Conservation (phyloP, 2,888 invertebrate genomes). For the Brachynemurus nebulosus region DNA sequence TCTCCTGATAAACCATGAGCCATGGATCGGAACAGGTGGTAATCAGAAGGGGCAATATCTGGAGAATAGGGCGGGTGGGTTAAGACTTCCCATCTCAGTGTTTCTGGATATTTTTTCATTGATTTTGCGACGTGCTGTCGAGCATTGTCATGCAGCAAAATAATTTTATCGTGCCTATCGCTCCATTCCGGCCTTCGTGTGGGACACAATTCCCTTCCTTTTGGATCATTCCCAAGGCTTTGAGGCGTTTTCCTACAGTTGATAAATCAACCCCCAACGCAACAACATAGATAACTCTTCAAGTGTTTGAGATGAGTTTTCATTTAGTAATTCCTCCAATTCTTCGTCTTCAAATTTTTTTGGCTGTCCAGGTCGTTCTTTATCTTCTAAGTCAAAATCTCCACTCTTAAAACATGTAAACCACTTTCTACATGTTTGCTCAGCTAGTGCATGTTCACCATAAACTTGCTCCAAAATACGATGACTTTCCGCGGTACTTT, state of each 20-base stretch:
- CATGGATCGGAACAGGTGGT: conserved; percentile 8
- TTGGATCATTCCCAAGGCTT: background rate
- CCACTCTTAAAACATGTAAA: too few relatives aligned
- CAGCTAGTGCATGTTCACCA: conserved; percentile 7
- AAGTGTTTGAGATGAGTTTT: conserved; percentile 18
- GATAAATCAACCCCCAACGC: conserved; percentile 13
- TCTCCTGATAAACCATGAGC: background rate
- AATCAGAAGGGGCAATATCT: conserved; percentile 12
- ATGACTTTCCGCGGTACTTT: conserved; percentile 14
- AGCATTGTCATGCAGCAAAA: background rate
- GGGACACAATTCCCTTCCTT: background rate
- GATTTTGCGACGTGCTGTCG: conserved; percentile 6
- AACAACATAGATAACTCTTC: conserved; percentile 16
- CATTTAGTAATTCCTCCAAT: conserved; percentile 18
- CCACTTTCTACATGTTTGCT: background rate
- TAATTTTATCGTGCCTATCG: conserved; percentile 9
- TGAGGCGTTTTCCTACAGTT: background rate
- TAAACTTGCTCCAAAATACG: conserved; percentile 13
- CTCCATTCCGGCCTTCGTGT: conserved; percentile 8
- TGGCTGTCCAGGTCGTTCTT: too few relatives aligned
- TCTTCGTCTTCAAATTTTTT: too few relatives aligned
- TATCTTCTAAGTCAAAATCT: too few relatives aligned
- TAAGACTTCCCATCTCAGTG: background rate
- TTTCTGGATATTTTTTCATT: conserved; percentile 8
- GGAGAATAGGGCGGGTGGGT: conserved; percentile 10